Conservation (phyloP, 2,888 invertebrate genomes). For the Drosophila cognata region DNA sequence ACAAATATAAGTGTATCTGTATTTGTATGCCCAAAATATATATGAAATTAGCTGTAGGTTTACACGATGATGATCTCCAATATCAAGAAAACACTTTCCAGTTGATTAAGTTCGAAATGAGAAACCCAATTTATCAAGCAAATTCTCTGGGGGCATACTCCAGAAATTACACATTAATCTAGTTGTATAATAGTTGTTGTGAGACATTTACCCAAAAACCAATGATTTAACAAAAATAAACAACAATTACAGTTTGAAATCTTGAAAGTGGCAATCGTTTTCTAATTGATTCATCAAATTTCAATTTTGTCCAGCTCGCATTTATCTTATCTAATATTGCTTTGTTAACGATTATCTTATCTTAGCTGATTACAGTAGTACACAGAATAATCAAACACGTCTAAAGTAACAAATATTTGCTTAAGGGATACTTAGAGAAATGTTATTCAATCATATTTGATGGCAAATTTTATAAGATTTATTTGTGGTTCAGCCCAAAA, state of each 20-base stretch:
- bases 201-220: constrained; percentile 68
- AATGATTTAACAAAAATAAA: constrained; percentile 48
- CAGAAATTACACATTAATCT: constrained; percentile 49
- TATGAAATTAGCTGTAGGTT: constrained; percentile 52
- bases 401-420: neutral
- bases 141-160: constrained; percentile 24
- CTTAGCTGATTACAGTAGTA: neutral
- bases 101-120: constrained; percentile 13
- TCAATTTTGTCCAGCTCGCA: neutral
- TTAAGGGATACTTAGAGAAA: neutral
- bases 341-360: neutral
- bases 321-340: neutral
- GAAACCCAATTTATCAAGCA: constrained; percentile 23
- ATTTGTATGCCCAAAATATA: constrained; percentile 49
- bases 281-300: neutral
- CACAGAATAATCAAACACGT: neutral
- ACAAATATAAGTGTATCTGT: constrained; percentile 23
- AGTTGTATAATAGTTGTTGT: constrained; percentile 74
- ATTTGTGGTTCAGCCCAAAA: constrained; percentile 1
- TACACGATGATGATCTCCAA: constrained; percentile 42
- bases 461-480: constrained; percentile 1
- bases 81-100: constrained; percentile 8
- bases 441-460: neutral
- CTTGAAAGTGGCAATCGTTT: too few species aligned
- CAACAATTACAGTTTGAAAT: constrained; percentile 12